Conservation (phyloP, 2,888 invertebrate species). For the Dolichopus griseipennis region DNA sequence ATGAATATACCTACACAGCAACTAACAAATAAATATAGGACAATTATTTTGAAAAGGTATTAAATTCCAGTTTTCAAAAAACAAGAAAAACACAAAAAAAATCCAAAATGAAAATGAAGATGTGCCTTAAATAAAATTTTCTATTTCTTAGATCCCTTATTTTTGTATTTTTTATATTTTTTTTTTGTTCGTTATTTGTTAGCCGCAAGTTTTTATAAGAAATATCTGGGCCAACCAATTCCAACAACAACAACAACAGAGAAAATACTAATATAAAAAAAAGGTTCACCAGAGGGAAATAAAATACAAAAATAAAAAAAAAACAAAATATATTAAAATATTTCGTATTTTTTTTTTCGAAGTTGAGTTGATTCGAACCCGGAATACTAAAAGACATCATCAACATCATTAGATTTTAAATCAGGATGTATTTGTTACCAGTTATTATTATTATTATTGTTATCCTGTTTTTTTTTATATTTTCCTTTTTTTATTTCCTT, state of each 20-base stretch:
- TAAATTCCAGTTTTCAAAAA: not conserved
- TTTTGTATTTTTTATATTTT: not conserved
- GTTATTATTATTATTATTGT: not conserved
- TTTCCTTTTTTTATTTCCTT: not conserved
- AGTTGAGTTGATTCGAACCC: slow-evolving; percentile 2
- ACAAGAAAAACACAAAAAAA: too few species aligned
- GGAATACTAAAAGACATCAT: not conserved
- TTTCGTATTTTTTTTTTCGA: too few species aligned
- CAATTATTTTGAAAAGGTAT: not conserved
- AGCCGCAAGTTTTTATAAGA: not conserved
- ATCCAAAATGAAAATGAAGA: not conserved
- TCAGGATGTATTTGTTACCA: not conserved
- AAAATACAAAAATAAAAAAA: not conserved
- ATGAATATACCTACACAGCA: too few species aligned
- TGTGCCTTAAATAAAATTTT: not conserved
- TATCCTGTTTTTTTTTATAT: not conserved
- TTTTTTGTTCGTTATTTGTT: not conserved
- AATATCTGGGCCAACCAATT: not conserved
- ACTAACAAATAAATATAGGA: not conserved
- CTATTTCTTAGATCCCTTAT: not conserved
- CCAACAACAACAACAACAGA: too few species aligned
- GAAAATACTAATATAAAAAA: not conserved
- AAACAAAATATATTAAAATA: not conserved
- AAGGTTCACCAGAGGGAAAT: not conserved
- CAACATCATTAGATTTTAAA: not conserved